These are phyloP conservation scores for Cyclophora punctaria DNA, from an alignment of 2,888 invertebrate species.

Conservation along the genomic window DNA sequence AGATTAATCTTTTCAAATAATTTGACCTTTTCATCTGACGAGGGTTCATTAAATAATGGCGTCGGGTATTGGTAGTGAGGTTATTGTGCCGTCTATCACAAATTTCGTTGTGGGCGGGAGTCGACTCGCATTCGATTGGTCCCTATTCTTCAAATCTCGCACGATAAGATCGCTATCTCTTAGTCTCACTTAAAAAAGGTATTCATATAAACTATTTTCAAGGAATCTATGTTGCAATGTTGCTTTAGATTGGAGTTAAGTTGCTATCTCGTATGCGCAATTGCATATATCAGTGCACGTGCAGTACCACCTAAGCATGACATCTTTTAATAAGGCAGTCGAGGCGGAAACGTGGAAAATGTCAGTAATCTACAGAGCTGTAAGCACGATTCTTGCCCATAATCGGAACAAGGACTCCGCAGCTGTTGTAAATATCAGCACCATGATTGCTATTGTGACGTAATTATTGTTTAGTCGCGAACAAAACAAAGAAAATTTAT, in stretches of 20 bases:
- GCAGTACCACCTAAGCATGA: conserved; percentile 36
- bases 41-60: conserved; percentile 74
- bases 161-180: conserved; percentile 12
- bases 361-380: conserved; percentile 59
- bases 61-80: conserved; percentile 62
- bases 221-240: too few species aligned
- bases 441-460: conserved; percentile 66
- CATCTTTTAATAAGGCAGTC: conserved; percentile 67
- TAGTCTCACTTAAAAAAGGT: too few species aligned
- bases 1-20: conserved; percentile 75
- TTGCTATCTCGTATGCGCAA: conserved; percentile 2
- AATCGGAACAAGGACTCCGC: conserved; percentile 71
- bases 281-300: conserved; percentile 41
- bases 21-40: conserved; percentile 74
- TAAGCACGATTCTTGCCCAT: conserved; percentile 70
- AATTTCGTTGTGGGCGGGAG: conserved; percentile 59
- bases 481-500: conserved; percentile 62
- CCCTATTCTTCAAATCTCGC: conserved; percentile 20
- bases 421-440: conserved; percentile 70
- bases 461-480: conserved; percentile 48
- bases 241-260: not conserved
- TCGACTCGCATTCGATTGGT: conserved; percentile 31
- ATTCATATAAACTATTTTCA: too few species aligned
- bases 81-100: conserved; percentile 73
- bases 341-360: conserved; percentile 72